Evolutionary conservation across 2,888 invertebrate species (phyloP).

Genomic region (Colletes collaris): DNA sequence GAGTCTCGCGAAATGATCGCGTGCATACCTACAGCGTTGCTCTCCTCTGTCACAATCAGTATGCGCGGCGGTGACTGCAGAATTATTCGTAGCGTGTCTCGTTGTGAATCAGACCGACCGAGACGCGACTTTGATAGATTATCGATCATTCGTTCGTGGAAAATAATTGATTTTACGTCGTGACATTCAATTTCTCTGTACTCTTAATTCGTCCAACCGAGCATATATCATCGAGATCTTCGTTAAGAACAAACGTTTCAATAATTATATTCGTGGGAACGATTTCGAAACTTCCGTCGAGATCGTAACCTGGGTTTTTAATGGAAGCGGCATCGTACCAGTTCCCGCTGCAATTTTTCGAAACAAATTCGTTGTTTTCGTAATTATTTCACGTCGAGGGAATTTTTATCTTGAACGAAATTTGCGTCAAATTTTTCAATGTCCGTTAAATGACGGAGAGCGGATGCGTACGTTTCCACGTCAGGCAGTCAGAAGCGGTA

Average conservation of each 20-base stretch:
- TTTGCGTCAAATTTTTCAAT: constrained; percentile 7
- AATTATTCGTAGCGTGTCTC: constrained; percentile 21
- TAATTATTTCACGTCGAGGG: too few relatives aligned
- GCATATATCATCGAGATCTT: too few relatives aligned
- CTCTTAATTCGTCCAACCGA: too few relatives aligned
- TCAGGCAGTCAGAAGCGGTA: constrained; percentile 35
- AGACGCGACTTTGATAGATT: constrained; percentile 18
- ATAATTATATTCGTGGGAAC: too few relatives aligned
- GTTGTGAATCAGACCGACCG: constrained; percentile 8
- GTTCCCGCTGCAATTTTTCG: not conserved
- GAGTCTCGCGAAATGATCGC: constrained; percentile 1
- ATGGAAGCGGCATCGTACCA: too few relatives aligned
- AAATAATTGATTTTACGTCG: too few relatives aligned
- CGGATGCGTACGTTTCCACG: constrained; percentile 37
- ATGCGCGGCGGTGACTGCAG: constrained; percentile 4
- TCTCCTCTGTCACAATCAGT: constrained; percentile 26
- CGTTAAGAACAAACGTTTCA: too few relatives aligned
- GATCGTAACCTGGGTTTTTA: too few relatives aligned
- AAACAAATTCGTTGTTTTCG: too few relatives aligned
- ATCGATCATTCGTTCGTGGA: too few relatives aligned
- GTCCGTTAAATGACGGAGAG: constrained; percentile 19
- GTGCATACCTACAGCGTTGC: constrained; percentile 19
- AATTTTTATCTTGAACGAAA: constrained; percentile 12
- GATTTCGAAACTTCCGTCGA: too few relatives aligned
- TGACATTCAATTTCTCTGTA: too few relatives aligned